Conservation (phyloP, 2,888 invertebrate genomes). For the Nowickia ferox region DNA sequence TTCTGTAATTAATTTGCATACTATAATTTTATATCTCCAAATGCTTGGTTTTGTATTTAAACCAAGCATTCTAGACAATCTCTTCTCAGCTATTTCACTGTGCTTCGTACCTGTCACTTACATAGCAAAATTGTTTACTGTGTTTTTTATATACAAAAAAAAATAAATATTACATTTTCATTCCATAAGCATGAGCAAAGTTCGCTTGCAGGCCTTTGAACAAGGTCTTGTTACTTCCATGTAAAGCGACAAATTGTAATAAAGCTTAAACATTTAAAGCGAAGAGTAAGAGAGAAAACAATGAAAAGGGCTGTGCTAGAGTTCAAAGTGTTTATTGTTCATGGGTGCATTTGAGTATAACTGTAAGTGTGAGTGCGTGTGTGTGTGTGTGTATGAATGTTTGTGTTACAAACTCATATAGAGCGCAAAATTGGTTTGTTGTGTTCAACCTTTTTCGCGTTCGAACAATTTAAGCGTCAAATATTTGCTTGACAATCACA, state of each 20-base stretch:
- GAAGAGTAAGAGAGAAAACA: not conserved
- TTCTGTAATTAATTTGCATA: no score
- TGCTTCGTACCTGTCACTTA: not conserved
- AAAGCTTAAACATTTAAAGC: not conserved
- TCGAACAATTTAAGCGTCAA: slow-evolving; percentile 78
- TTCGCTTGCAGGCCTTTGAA: slow-evolving; percentile 35
- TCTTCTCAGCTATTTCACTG: not conserved
- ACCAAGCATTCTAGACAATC: no score
- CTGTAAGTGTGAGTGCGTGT: not conserved
- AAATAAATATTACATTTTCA: not conserved
- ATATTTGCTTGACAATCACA: slow-evolving; percentile 78
- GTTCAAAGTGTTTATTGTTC: slow-evolving; percentile 43
- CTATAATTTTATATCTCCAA: no score
- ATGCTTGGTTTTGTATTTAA: no score
- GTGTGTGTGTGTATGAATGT: not conserved
- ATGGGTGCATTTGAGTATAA: not conserved
- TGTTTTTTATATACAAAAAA: not conserved
- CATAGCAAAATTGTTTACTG: not conserved
- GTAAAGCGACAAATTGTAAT: slow-evolving; percentile 37
- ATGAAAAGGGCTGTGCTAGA: not conserved
- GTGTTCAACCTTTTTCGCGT: slow-evolving; percentile 77
- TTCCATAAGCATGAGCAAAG: not conserved
- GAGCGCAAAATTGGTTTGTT: slow-evolving; percentile 60
- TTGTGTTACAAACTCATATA: slow-evolving; percentile 35
- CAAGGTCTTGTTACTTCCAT: not conserved